Percentiles rank a stretch among this genome's conserved stretches.
phyloP scores from a whole-genome alignment of 2,797 vertebrate species.

The Siniperca undulata region DNA sequence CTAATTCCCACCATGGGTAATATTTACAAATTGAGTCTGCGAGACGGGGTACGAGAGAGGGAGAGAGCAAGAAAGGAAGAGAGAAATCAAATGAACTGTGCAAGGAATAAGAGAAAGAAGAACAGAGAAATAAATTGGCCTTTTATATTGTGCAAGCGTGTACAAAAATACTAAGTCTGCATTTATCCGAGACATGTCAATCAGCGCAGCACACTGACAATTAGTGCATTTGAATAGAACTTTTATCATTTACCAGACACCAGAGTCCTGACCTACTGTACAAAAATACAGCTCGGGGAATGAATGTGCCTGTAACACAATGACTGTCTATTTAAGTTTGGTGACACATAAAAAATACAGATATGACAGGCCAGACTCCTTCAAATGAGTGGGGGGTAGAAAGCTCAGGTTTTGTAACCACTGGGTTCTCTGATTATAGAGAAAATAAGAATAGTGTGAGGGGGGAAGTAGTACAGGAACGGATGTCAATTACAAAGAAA shows the following conservation, averaged over 20 bases:
- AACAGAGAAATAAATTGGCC: slow-evolving; percentile 87
- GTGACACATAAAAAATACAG: slow-evolving; percentile 84
- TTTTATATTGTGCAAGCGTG: slow-evolving; percentile 88
- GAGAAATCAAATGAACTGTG: slow-evolving; percentile 85
- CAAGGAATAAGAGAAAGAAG: slow-evolving; percentile 77
- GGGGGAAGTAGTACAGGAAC: slow-evolving; percentile 65
- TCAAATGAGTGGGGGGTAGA: slow-evolving; percentile 77
- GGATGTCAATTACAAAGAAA: slow-evolving; percentile 84
- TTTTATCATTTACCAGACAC: slow-evolving; percentile 89
- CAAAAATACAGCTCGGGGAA: slow-evolving; percentile 83
- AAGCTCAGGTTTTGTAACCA: slow-evolving; percentile 83
- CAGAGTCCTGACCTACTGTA: slow-evolving; percentile 89
- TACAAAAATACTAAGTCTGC: slow-evolving; percentile 90
- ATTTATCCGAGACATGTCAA: slow-evolving; percentile 88
- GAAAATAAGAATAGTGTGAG: slow-evolving; percentile 72
- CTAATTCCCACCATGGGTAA: slow-evolving; percentile 87
- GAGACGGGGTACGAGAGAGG: slow-evolving; percentile 68
- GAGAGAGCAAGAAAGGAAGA: slow-evolving; percentile 65
- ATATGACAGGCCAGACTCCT: slow-evolving; percentile 84
- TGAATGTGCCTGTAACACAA: slow-evolving; percentile 87
- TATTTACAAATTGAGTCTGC: slow-evolving; percentile 88
- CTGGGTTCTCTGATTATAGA: slow-evolving; percentile 83
- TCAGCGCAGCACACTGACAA: slow-evolving; percentile 88
- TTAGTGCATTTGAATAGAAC: slow-evolving; percentile 87
- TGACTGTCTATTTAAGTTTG: slow-evolving; percentile 86